Conservation (phyloP, 2,113 vertebrate species). For the Urocolius indicus region DNA sequence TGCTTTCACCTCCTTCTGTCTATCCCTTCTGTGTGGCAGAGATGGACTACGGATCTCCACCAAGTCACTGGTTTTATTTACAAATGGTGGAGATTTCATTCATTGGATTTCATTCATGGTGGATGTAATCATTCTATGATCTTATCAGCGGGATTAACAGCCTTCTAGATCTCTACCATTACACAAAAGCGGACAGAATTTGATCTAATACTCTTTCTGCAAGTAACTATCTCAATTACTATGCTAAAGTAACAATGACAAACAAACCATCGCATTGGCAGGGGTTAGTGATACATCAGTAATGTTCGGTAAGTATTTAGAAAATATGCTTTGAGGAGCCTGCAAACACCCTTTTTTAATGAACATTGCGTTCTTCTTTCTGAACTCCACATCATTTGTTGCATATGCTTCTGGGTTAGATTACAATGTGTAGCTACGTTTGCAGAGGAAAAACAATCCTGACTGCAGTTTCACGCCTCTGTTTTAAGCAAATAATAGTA, state of each 20-base stretch:
- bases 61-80: background rate
- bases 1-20: background rate
- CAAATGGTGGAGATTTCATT: background rate
- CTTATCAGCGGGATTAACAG: background rate
- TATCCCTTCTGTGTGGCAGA: background rate
- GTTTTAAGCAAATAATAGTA: background rate
- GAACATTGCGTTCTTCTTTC: background rate
- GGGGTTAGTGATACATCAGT: background rate
- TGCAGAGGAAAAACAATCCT: background rate
- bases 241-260: background rate
- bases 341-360: background rate
- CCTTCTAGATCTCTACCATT: background rate
- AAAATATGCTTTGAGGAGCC: background rate
- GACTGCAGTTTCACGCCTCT: background rate
- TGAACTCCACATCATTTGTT: background rate
- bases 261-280: background rate
- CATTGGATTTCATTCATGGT: too few relatives aligned
- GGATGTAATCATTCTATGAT: too few relatives aligned
- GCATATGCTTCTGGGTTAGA: background rate
- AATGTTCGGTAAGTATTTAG: background rate
- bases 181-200: background rate
- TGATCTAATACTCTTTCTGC: background rate
- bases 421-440: background rate
- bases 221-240: background rate
- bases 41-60: background rate